Base-by-base conservation (phyloP, 2,888 invertebrate species). In the Sminthurinus aureus region DNA sequence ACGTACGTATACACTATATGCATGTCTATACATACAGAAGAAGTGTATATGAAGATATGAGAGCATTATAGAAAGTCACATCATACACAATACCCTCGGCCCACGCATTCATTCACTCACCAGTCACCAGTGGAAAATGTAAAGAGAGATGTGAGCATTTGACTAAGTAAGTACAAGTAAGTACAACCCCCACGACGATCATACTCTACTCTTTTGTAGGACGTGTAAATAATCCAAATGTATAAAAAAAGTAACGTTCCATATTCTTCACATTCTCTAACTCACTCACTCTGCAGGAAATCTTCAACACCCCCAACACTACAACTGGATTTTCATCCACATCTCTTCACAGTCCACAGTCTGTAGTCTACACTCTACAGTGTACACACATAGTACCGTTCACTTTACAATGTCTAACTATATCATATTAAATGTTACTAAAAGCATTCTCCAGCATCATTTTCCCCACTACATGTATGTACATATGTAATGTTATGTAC, bases 221-320 rank as follows among this genome's bases (percentile, higher is more conserved):
- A 69, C 69, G 69, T 15, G 51, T 75, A 75, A 73, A 75, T 51
- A 75, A 75, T 51, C 75, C 51, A 75, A 51, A 75, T 51, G 26
- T 51, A 75, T 26, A 51, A 50, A n/a, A 75, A 38, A 51, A n/a
- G 50, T 15, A 75, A 51, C 75, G n/a, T 18, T 51, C 8, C n/a
- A 51, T 51, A n/a, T 22, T 69, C 64, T 64, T 18, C 64, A 64
- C 64, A 64, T 64, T 18, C 22, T 69, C 69, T 11, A n/a, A n/a
- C 69, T 18, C 22, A 9, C 69, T 11, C 1, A n/a, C 69, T 51
- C 75, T 51, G 75, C 75, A 75, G 75, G 75, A 75, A 75, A 75
- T 75, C 75, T 75, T 75, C 75, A 75, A 75, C 75, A 75, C 75
- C 75, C 75, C 75, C 75, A 75, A 75, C 38, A 38, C 38, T 38